Evolutionary conservation across 2,797 vertebrate species (phyloP).

Genomic region (Selene dorsalis): DNA sequence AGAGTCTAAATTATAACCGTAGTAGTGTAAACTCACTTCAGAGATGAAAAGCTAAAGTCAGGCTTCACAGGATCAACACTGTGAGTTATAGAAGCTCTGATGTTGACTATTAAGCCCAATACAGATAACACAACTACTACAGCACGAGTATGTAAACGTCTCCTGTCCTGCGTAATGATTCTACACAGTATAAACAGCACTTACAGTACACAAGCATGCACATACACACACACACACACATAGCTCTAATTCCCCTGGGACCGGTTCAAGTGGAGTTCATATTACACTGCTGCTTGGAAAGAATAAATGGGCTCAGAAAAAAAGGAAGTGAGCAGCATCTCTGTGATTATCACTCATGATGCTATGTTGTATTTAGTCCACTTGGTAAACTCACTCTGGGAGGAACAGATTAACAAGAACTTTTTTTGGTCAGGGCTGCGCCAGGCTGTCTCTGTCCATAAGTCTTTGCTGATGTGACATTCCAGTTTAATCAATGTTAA

Average conservation of each 20-base stretch:
- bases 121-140: slow-evolving; percentile 2
- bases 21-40: slow-evolving; percentile 42
- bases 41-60: slow-evolving; percentile 38
- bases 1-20: slow-evolving; percentile 16
- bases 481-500: slow-evolving; percentile 25
- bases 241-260: slow-evolving; percentile 1
- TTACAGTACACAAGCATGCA: slow-evolving; percentile 10
- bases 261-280: slow-evolving; percentile 73
- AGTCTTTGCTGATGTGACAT: slow-evolving; percentile 1
- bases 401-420: slow-evolving; percentile 18
- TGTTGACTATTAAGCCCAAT: slow-evolving; percentile 29
- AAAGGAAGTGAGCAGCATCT: slow-evolving; percentile 42
- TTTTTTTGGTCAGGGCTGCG: not conserved
- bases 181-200: slow-evolving; percentile 36
- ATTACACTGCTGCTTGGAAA: slow-evolving; percentile 11
- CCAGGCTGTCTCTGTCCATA: slow-evolving; percentile 17
- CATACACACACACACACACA: not conserved
- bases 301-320: slow-evolving; percentile 44
- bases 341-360: slow-evolving; percentile 31
- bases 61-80: slow-evolving; percentile 1
- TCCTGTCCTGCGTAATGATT: not conserved
- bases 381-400: slow-evolving; percentile 25
- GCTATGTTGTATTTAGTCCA: slow-evolving; percentile 34
- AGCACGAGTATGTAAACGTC: slow-evolving; percentile 15
- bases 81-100: slow-evolving; percentile 27